Conservation (phyloP, 2,797 vertebrate species). For the Leptoclinus maculatus region DNA sequence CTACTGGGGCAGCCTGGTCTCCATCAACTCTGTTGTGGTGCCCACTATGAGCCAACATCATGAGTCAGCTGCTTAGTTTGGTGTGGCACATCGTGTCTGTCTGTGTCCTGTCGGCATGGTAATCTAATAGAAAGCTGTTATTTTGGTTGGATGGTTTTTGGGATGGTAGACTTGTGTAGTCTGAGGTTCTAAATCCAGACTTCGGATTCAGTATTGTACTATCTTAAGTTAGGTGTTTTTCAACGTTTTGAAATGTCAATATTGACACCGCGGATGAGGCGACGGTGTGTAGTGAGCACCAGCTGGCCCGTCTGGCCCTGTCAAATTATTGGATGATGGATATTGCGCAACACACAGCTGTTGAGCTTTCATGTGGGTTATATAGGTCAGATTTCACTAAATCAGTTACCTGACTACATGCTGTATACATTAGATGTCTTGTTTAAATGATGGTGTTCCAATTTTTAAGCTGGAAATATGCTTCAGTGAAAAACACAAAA, state of each 20-base stretch:
- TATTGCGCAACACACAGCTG: constrained; percentile 13
- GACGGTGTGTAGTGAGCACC: constrained; percentile 24
- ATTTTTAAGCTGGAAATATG: not conserved
- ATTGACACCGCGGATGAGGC: constrained; percentile 38
- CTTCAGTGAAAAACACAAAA: not conserved
- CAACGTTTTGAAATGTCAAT: constrained; percentile 40
- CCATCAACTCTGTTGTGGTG: constrained; percentile 43
- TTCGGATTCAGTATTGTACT: constrained; percentile 28
- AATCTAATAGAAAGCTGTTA: constrained; percentile 59
- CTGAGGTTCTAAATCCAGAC: constrained; percentile 58
- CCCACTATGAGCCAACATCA: constrained; percentile 22
- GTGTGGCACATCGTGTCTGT: constrained; percentile 50
- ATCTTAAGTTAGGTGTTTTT: constrained; percentile 32
- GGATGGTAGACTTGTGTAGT: constrained; percentile 65
- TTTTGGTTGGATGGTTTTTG: constrained; percentile 62
- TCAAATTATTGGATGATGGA: constrained; percentile 34
- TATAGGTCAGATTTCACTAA: constrained; percentile 9
- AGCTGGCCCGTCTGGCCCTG: constrained; percentile 27
- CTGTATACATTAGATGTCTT: not conserved
- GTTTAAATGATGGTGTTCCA: not conserved
- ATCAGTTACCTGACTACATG: not conserved
- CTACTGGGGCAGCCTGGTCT: constrained; percentile 14
- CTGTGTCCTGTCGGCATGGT: constrained; percentile 61
- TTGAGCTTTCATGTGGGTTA: not conserved
- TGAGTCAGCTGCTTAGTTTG: constrained; percentile 59